Conservation (phyloP, 2,113 vertebrate species). For the Eulemur rufifrons region DNA sequence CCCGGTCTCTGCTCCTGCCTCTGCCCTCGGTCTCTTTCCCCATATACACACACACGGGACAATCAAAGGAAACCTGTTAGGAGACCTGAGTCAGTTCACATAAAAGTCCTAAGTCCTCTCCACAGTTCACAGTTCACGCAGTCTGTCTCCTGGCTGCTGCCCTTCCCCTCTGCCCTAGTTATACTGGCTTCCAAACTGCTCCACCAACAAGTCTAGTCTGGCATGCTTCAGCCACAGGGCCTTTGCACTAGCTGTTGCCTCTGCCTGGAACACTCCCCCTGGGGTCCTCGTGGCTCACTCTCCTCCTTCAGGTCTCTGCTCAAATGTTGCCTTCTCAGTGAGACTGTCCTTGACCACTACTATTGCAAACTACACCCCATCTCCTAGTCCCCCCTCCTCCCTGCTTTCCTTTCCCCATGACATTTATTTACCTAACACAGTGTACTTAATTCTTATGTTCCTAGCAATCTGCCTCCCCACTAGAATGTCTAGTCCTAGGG, state of each 20-base stretch:
- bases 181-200: neutral
- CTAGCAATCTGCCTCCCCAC: neutral
- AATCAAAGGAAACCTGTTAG: neutral
- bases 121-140: neutral
- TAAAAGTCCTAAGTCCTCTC: neutral
- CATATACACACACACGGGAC: neutral
- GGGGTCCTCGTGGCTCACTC: neutral
- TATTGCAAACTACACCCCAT: neutral
- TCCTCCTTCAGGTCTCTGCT: neutral
- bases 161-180: neutral
- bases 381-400: neutral
- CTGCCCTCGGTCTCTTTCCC: neutral
- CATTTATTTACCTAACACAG: neutral
- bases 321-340: neutral
- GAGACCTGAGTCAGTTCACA: constrained; percentile 7
- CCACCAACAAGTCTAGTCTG: neutral
- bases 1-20: neutral
- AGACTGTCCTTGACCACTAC: neutral
- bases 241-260: neutral
- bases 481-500: neutral
- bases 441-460: neutral
- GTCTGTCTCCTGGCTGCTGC: neutral
- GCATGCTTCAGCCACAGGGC: neutral
- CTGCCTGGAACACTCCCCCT: neutral
- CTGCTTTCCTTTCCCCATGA: neutral